Evolutionary conservation across 2,797 vertebrate genomes (phyloP), one percentile per base, ranked within the genome.

Genomic region (Borostomias antarcticus): DNA sequence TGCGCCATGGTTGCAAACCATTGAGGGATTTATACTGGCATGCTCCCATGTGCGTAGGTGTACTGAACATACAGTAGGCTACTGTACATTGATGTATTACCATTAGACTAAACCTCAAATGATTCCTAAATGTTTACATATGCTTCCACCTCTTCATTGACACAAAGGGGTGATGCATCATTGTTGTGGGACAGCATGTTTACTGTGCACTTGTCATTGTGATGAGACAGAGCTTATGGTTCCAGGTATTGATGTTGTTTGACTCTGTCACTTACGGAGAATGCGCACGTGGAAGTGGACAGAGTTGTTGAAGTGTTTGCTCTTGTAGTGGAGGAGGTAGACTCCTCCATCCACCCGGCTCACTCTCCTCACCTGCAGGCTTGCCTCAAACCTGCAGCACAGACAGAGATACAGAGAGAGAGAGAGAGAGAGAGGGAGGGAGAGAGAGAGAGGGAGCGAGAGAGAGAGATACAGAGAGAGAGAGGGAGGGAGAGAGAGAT

Each of bases 311-410:
- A 88, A 82, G 28, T 70, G 80, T 0, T 8, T 26, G 30, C 94
- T 95, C 2, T 65, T 29, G 43, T 89, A 93, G 51, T 80, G 66
- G 64, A 97, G 91, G 0, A 70, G 87, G 64, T 97, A 98, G 61
- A 26, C 66, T 2, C 96, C 96, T 19, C 75, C 83, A 45, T 96
- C 93, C 0, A 69, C 83, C 5, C 75, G 81, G 74, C 87, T 83
- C 62, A 95, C 77, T 0, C 90, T 88, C 1, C 40, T 76, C 78
- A 98, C 82, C 50, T 58, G 11, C 25, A 98, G 82, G 0, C 54
- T 89, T 1, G 64, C 89, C 50, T 81, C 80, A 0, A 80, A 89
- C 72, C 95, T 96, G 79, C 23, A 48, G 28, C 21, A 66, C 5
- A 10, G 13, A 4, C 40, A n/a, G 0, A 23, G 8, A 32, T 9